Evolutionary conservation across 2,113 vertebrate genomes (phyloP), one percentile per base, ranked within the genome.

Genomic region (Oenanthe melanoleuca): DNA sequence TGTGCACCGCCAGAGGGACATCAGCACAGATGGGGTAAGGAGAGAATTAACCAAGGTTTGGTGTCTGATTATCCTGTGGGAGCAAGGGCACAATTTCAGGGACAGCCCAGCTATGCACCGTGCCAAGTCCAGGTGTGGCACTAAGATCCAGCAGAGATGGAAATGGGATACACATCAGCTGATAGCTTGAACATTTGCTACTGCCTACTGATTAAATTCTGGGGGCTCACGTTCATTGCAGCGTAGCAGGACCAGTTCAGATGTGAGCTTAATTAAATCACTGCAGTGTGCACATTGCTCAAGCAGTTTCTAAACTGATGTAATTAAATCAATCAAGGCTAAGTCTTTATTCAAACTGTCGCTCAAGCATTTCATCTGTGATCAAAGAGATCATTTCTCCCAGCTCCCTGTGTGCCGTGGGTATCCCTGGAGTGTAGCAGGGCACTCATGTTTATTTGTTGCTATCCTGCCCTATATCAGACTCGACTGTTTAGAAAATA

Each of bases 101-200:
- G 15, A 37, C 40, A 61, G 80, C 29, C 21, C 45, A 29, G 2
- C 28, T 47, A 6, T 17, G 33, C 38, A 0, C 61, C 6, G 9
- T 42, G 53, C 73, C 10, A 7, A 21, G 10, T 12, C 9, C 34
- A 15, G 17, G 56, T n/a, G 44, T 75, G 60, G 49, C 31, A 55
- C 47, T 4, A 47, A 26, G 29, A 18, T n/a, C 57, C 9, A 3
- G 49, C 74, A 44, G 9, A 2, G 56, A 16, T 59, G 42, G 19
- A 34, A 56, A 25, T 0, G 0, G 1, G 0, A 33, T 23, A 10
- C 44, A 2, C 29, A 1, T 66, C 14, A 90, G 38, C 56, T 70
- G 64, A 2, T 44, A 11, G 0, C 64, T 67, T 52, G 28, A 15
- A 59, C 9, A 5, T 37, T 78, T 71, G 52, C 61, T 31, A 6